Base-by-base conservation (phyloP, 2,797 vertebrate species). In the Poeciliopsis infans region DNA sequence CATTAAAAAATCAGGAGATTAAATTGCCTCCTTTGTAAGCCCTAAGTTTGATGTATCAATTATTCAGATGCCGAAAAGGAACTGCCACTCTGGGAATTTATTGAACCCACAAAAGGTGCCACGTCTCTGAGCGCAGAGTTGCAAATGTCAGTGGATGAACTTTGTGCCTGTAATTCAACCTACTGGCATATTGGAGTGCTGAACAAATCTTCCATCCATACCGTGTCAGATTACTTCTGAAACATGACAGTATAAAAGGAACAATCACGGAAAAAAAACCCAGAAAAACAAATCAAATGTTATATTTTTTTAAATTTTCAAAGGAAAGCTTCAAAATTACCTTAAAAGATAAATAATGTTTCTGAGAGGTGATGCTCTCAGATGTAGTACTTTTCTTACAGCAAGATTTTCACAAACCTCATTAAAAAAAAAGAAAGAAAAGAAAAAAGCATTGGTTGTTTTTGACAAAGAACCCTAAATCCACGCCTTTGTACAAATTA, bases 1-100 rank as follows among this genome's bases (percentile, higher is more conserved):
- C 93, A 94, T 95, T 83, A 93, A 94, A 95, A 91, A 95, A 87
- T 93, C 90, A 94, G 91, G 86, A 95, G 93, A 95, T 95, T 92
- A 92, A 95, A 95, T 95, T 94, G 95, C 94, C 91, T 87, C 85
- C 93, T 95, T 95, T 95, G 94, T 92, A 90, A 85, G 77, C 84
- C 85, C 90, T 85, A 93, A 90, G 76, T 94, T 94, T 92, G 85
- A 96, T 95, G 68, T 76, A 95, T 95, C 83, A 95, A 95, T 95
- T 93, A 95, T 95, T 95, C 88, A 96, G 72, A 75, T 39, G 43
- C 59, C 90, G 91, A 95, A 94, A 95, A 90, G 85, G 92, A 94
- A 85, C 91, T 88, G 87, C 83, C 89, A 87, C 88, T 80, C 82
- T 85, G 94, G 93, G 94, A 91, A 91, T 91, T 88, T 88, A 86